Evolutionary conservation across 1,140 invertebrate species (phyloP), one percentile per base, ranked within the genome.

Genomic region (Euschistus heros): DNA sequence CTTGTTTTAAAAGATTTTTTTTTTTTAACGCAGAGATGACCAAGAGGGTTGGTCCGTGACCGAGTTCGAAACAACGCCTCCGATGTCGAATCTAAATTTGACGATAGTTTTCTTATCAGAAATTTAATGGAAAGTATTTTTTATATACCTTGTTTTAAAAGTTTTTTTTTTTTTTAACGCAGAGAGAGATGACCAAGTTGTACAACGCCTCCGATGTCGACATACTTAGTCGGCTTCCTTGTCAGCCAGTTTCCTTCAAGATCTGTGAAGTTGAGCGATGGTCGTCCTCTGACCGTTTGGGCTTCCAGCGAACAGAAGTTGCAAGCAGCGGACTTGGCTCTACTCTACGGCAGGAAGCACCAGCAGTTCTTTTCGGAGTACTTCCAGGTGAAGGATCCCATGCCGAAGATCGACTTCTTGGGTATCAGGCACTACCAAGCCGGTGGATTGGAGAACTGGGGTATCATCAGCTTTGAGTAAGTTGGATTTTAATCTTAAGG

Each of bases 381-480:
- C 52, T 54, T 50, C 5, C 54, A 42, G 20, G 5, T 68, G 2
- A 18, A 50, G 2, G 65, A 70, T 55, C 69, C 69, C 14, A 63
- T 73, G 18, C 76, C 78, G 52, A 76, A 84, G 72, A 70, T 80
- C 69, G 81, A 87, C 70, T 81, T 87, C 71, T 78, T 88, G 27
- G 81, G 84, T 13, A 80, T 89, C 54, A 86, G 87, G 2, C 82
- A 89, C 68, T 94, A 94, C 75, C 78, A 80, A 0, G 84, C 89
- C 0, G 89, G 86, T 33, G 92, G 89, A 26, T 91, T 92, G 87
- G 89, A 92, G 73, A 90, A 92, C 75, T 92, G 88, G 84, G 84
- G 84, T 10, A 71, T 86, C 0, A 77, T 84, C 2, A 82, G 80
- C 2, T 85, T 82, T 67, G 76, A 81, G 78, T 79, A 62, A 67